These are phyloP conservation scores for Mythimna ferrago DNA, from an alignment of 2,888 invertebrate species.

Conservation along the genomic window DNA sequence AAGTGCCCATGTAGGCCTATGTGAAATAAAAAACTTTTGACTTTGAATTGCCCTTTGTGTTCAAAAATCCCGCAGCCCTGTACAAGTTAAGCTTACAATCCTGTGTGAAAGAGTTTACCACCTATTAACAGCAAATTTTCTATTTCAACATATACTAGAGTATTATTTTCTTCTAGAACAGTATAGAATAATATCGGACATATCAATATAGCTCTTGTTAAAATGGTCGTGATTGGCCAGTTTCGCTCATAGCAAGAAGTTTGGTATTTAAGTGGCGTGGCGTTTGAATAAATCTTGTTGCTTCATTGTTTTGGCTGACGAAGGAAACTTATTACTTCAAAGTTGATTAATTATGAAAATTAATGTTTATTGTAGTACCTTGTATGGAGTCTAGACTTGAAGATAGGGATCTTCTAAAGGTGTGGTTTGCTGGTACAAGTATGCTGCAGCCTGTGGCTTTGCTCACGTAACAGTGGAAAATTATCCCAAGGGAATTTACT, in stretches of 20 bases:
- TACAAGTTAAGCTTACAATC: no score
- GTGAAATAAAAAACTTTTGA: no score
- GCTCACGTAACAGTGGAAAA: no score
- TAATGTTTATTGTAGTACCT: neutral
- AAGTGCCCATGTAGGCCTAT: no score
- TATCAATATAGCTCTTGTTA: conserved; percentile 50
- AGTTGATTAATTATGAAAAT: conserved; percentile 12
- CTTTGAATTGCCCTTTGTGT: no score
- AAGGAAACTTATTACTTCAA: conserved; percentile 22
- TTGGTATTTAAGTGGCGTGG: conserved; percentile 41
- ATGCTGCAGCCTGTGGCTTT: neutral
- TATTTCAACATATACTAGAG: no score
- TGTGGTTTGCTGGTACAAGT: neutral
- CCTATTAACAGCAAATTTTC: no score
- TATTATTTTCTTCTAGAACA: conserved; percentile 18
- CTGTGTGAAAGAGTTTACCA: no score
- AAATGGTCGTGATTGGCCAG: conserved; percentile 46
- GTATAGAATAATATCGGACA: conserved; percentile 38
- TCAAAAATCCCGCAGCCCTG: no score
- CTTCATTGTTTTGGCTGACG: conserved; percentile 43
- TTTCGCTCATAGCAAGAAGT: conserved; percentile 47
- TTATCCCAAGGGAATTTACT: no score
- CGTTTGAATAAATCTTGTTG: conserved; percentile 51
- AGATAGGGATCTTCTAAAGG: neutral
- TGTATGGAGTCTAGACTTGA: neutral